A percentile compares a stretch with the other conserved stretches of the same genome.
phyloP scores from a whole-genome alignment of 2,113 vertebrate species.

The Triplophysa rosa region DNA sequence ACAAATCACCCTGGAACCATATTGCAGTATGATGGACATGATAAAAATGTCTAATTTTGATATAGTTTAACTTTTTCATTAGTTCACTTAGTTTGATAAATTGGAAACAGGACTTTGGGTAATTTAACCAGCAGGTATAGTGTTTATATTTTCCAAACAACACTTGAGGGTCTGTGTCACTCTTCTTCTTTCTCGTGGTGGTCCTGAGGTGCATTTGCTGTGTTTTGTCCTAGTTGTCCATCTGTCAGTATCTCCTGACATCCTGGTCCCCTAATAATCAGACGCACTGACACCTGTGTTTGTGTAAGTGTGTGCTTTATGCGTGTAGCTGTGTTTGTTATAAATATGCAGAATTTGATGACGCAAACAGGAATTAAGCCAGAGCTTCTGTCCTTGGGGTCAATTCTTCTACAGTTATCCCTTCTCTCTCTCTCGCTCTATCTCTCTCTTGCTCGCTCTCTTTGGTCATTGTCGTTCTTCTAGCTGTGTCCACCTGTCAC shows the following conservation, averaged over 20 bases:
- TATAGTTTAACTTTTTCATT: not conserved
- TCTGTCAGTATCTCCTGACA: constrained; percentile 52
- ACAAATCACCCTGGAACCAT: too few species aligned
- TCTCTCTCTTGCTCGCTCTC: not conserved
- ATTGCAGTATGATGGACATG: too few species aligned
- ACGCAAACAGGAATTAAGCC: constrained; percentile 23
- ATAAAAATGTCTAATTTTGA: not conserved
- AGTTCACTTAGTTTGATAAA: not conserved
- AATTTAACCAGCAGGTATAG: constrained; percentile 1
- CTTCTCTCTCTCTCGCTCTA: not conserved
- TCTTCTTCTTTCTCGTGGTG: constrained; percentile 6
- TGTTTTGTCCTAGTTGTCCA: constrained; percentile 52
- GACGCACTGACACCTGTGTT: constrained; percentile 13
- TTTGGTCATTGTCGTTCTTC: constrained; percentile 49
- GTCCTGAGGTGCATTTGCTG: constrained; percentile 42
- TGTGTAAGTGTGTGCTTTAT: constrained; percentile 27
- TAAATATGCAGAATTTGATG: constrained; percentile 30
- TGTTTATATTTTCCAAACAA: not conserved
- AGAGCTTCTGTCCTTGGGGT: constrained; percentile 36
- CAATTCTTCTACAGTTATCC: not conserved
- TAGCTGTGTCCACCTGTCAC: constrained; percentile 57
- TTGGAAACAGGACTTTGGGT: not conserved
- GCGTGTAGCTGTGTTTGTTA: constrained; percentile 29
- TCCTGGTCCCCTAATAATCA: constrained; percentile 41
- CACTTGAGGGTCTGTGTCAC: not conserved